Conservation (phyloP, 92 coral and sea anemone species). For the Zoanthus solanderi region DNA sequence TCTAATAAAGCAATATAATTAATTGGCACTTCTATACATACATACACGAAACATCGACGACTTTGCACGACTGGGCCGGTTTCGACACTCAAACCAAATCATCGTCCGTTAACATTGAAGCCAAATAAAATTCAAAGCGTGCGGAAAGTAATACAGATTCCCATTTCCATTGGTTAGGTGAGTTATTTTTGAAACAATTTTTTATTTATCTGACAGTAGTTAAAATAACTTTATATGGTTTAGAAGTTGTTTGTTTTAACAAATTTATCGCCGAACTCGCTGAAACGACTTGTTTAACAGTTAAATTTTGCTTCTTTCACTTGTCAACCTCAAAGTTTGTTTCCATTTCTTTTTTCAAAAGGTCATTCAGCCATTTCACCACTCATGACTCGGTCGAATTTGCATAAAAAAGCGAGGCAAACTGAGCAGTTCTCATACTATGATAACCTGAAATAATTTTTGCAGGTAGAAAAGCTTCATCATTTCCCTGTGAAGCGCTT, state of each 20-base stretch:
- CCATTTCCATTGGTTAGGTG: background rate
- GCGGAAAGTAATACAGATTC: background rate
- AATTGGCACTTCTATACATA: background rate
- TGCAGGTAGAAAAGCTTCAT: constrained; percentile 50
- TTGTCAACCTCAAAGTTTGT: constrained; percentile 16
- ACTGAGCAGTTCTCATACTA: constrained; percentile 50
- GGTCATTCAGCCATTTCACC: constrained; percentile 33
- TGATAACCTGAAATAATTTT: constrained; percentile 65
- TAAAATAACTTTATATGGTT: constrained; percentile 14
- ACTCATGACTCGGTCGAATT: constrained; percentile 19
- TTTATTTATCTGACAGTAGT: constrained; percentile 11
- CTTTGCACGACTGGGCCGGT: constrained; percentile 14
- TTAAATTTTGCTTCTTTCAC: background rate
- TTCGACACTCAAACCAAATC: background rate
- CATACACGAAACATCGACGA: constrained; percentile 13
- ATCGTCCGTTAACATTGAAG: background rate
- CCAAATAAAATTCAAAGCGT: background rate
- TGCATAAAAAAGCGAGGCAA: constrained; percentile 30
- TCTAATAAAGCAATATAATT: constrained; percentile 10
- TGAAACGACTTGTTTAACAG: constrained; percentile 17
- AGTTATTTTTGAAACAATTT: constrained; percentile 15
- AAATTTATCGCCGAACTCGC: constrained; percentile 19
- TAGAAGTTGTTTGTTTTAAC: constrained; percentile 32
- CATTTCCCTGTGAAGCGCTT: constrained; percentile 55
- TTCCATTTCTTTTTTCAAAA: constrained; percentile 23